Percentiles rank a stretch among this genome's conserved stretches.
phyloP scores from a whole-genome alignment of 2,797 vertebrate species.

The Macropus fuliginosus region DNA sequence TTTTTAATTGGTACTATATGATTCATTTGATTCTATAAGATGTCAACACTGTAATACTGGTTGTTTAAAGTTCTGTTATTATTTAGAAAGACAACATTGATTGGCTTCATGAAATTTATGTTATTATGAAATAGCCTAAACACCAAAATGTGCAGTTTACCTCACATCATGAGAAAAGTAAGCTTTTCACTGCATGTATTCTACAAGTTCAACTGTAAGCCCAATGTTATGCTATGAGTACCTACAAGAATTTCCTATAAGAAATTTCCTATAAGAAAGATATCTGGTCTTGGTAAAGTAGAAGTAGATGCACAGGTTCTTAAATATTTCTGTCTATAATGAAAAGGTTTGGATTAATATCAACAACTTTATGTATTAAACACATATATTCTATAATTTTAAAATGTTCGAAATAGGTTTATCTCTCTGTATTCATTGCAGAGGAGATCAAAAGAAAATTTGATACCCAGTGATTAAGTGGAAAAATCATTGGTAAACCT shows the following conservation, averaged over 20 bases:
- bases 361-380: neutral
- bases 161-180: neutral
- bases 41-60: neutral
- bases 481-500: neutral
- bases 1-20: neutral
- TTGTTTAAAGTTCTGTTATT: neutral
- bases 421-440: neutral
- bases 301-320: neutral
- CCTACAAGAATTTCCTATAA: neutral
- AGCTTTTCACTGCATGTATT: neutral
- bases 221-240: neutral
- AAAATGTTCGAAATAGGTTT: neutral
- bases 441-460: neutral
- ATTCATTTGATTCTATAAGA: neutral
- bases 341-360: neutral
- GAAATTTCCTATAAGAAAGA: too few relatives aligned
- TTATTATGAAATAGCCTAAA: neutral
- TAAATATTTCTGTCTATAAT: neutral
- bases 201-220: neutral
- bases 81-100: neutral
- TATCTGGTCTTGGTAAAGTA: neutral
- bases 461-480: neutral
- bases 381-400: neutral
- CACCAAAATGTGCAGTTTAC: neutral
- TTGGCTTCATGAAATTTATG: neutral